Evolutionary conservation across 2,888 invertebrate species (phyloP), one percentile per base, ranked within the genome.

Genomic region (Calliphora vomitoria): DNA sequence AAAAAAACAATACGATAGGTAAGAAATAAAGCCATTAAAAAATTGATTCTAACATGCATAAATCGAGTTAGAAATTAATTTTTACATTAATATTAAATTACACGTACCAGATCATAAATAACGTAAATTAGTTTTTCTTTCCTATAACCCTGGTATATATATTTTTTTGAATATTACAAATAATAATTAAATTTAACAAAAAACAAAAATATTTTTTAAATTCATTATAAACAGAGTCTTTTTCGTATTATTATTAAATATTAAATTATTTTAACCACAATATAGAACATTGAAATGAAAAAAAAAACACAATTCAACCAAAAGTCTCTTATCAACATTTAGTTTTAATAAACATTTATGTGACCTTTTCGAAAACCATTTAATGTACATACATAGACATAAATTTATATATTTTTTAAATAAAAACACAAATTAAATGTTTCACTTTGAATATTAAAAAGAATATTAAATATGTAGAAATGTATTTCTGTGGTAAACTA

Each of bases 361-460:
- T 85, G 85, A 85, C 85, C 85, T 85, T 80, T 85, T 85, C 18
- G 71, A 84, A 84, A 72, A 41, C 60, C 75, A 82, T 74, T 82
- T 64, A 71, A 53, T 53, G 31, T n/a, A 18, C 10, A 62, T 38
- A 53, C 35, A 20, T 68, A 78, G n/a, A 41, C 68, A 50, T 13
- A 80, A 47, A 10, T 53, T 18, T 18, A 50, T 50, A 35, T 53
- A 18, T 20, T 60, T 75, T 68, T 53, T 4, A 18, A 60, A 76
- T 69, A 31, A 74, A 75, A 75, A 69, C 35, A 44, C n/a, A 76
- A 62, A 69, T 47, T 38, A 68, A 76, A 62, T 66, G 13, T 55
- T 78, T 66, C n/a, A 66, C 2, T 18, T 53, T n/a, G 15, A 53
- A 41, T 38, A 55, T 68, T 55, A 55, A 58, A 68, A 53, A 44